Evolutionary conservation across 1,140 invertebrate species (phyloP).

Genomic region (Tetragonula clypearis): DNA sequence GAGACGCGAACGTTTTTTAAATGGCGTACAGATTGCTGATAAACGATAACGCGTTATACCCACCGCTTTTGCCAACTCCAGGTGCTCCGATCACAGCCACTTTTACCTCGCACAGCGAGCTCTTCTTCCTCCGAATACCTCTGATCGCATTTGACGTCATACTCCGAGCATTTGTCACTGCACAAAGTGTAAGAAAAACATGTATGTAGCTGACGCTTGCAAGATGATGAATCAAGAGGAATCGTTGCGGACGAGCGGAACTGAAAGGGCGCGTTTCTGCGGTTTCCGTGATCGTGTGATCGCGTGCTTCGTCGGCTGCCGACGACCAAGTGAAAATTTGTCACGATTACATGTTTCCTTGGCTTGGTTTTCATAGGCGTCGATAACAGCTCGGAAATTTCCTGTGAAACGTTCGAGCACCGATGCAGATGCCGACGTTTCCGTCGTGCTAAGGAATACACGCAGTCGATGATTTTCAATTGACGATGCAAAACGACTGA

Average conservation of each 20-base stretch:
- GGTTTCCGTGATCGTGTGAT: background rate
- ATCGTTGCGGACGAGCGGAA: background rate
- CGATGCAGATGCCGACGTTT: background rate
- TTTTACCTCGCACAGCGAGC: conserved; percentile 93
- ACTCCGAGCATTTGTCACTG: conserved; percentile 68
- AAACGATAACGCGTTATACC: conserved; percentile 70
- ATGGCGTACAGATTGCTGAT: background rate
- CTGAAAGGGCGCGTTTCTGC: background rate
- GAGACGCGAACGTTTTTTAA: background rate
- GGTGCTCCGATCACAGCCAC: conserved; percentile 93
- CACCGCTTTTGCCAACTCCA: conserved; percentile 94
- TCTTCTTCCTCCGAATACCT: conserved; percentile 93
- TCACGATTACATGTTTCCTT: conserved; percentile 35
- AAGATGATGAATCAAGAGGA: background rate
- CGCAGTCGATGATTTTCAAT: background rate
- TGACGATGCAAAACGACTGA: background rate
- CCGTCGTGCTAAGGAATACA: conserved; percentile 34
- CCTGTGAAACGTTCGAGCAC: background rate
- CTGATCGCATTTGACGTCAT: conserved; percentile 85
- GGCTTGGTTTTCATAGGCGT: conserved; percentile 28
- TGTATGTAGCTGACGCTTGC: background rate
- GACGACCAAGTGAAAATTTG: conserved; percentile 11
- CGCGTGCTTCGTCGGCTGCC: background rate
- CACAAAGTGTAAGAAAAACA: conserved; percentile 32
- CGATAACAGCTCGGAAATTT: conserved; percentile 25